Percentiles rank a stretch among this genome's conserved stretches.
Evolutionary conservation across 2,797 vertebrate species (phyloP).

Genomic region (Taeniopygia guttata): DNA sequence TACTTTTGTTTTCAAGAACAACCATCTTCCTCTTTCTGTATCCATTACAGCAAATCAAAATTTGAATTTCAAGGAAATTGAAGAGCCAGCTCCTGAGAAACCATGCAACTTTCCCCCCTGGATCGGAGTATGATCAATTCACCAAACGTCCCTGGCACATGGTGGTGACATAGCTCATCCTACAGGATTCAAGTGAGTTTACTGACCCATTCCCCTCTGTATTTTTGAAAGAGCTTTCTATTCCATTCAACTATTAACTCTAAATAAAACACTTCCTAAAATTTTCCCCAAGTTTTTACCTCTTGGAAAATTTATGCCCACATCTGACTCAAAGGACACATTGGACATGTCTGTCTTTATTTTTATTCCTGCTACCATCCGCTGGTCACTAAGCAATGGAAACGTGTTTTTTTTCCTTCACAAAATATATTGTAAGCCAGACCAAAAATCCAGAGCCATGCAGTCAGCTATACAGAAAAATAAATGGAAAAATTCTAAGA

Average conservation of each 20-base stretch:
- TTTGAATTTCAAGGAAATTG: constrained; percentile 1
- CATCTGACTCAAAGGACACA: neutral
- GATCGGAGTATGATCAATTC: neutral
- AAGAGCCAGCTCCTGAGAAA: constrained; percentile 20
- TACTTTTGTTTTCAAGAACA: neutral
- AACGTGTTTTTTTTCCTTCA: neutral
- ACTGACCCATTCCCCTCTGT: neutral
- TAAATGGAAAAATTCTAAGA: neutral
- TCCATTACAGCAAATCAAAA: constrained; percentile 16
- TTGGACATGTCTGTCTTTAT: neutral
- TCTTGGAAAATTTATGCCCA: neutral
- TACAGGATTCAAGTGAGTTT: neutral
- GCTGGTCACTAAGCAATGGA: neutral
- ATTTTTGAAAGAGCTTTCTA: neutral
- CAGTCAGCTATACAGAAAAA: neutral
- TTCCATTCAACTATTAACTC: neutral
- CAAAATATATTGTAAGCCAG: neutral
- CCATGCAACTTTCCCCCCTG: neutral
- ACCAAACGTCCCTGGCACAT: neutral
- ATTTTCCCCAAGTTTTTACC: neutral
- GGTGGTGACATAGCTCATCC: neutral
- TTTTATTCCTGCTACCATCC: neutral
- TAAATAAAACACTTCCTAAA: neutral
- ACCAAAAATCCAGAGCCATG: neutral
- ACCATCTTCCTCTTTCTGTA: neutral